Conservation (phyloP, 2,113 vertebrate genomes). For the Poeciliopsis retropinna region DNA sequence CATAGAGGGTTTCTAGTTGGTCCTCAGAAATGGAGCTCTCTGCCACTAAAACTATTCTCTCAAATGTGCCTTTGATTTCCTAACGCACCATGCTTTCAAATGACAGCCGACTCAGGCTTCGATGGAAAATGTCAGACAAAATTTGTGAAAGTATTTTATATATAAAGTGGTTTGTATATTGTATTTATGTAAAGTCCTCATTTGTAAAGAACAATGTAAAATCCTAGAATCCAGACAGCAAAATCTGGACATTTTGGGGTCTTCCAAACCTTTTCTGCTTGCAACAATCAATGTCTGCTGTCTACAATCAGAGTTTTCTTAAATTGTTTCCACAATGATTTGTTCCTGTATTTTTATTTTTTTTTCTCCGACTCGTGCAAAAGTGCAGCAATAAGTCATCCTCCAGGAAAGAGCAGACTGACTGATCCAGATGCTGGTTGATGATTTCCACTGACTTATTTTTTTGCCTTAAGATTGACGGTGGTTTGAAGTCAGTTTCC, state of each 20-base stretch:
- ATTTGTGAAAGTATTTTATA: constrained; percentile 45
- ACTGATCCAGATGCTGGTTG: constrained; percentile 36
- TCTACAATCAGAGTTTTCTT: constrained; percentile 28
- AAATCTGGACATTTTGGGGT: constrained; percentile 21
- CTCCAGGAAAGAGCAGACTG: neutral
- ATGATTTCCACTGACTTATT: constrained; percentile 63
- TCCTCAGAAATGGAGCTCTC: constrained; percentile 30
- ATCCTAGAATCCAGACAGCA: constrained; percentile 26
- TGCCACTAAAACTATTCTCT: constrained; percentile 32
- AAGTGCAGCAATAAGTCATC: constrained; percentile 50
- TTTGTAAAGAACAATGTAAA: constrained; percentile 24
- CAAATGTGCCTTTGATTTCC: constrained; percentile 68
- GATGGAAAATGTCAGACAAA: constrained; percentile 25
- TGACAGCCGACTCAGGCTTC: neutral
- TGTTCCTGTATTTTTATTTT: neutral
- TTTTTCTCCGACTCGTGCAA: neutral
- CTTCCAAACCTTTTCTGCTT: constrained; percentile 16
- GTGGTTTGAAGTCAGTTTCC: constrained; percentile 79
- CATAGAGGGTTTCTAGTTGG: constrained; percentile 29
- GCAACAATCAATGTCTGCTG: constrained; percentile 35
- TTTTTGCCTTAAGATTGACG: constrained; percentile 71
- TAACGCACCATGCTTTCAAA: constrained; percentile 14
- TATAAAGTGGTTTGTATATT: constrained; percentile 29
- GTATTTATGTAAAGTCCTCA: constrained; percentile 1
- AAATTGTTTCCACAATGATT: neutral